phyloP scores from a whole-genome alignment of 2,797 vertebrate species.

The Scolopax bukidnonensis region DNA sequence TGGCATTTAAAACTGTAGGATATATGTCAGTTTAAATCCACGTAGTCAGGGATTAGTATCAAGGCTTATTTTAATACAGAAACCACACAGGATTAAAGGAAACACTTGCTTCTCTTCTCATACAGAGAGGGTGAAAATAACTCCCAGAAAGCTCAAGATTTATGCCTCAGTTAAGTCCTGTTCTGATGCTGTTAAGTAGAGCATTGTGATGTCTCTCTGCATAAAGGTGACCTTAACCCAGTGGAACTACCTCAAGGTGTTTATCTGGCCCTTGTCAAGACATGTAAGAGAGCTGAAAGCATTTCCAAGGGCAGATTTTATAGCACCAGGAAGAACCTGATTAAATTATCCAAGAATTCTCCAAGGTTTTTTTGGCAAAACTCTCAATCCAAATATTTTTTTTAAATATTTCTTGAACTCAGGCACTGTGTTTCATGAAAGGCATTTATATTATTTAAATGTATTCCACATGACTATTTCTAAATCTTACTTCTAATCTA shows the following conservation, averaged over 20 bases:
- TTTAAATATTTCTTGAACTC: conserved; percentile 11
- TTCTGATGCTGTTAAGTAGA: conserved; percentile 15
- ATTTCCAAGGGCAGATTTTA: background rate
- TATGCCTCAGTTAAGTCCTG: conserved; percentile 28
- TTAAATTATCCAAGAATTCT: background rate
- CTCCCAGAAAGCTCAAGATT: background rate
- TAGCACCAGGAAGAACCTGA: background rate
- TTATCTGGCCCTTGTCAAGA: background rate
- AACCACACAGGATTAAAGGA: conserved; percentile 26
- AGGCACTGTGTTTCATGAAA: background rate
- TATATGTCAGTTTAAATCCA: conserved; percentile 42
- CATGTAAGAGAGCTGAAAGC: background rate
- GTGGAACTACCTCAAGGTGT: background rate
- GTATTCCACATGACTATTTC: background rate
- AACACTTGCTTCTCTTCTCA: conserved; percentile 4
- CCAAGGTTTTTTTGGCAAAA: conserved; percentile 2
- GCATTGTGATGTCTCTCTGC: background rate
- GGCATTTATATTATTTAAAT: conserved; percentile 22
- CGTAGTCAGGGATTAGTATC: conserved; percentile 28
- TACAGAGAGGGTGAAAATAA: conserved; percentile 16
- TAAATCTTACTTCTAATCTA: conserved; percentile 20
- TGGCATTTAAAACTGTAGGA: conserved; percentile 15
- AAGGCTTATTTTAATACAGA: conserved; percentile 50
- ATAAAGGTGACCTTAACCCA: conserved; percentile 8
- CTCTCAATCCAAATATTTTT: background rate